These are phyloP conservation scores for Phocoena phocoena DNA, from an alignment of 2,113 vertebrate genomes.

Conservation along the genomic window DNA sequence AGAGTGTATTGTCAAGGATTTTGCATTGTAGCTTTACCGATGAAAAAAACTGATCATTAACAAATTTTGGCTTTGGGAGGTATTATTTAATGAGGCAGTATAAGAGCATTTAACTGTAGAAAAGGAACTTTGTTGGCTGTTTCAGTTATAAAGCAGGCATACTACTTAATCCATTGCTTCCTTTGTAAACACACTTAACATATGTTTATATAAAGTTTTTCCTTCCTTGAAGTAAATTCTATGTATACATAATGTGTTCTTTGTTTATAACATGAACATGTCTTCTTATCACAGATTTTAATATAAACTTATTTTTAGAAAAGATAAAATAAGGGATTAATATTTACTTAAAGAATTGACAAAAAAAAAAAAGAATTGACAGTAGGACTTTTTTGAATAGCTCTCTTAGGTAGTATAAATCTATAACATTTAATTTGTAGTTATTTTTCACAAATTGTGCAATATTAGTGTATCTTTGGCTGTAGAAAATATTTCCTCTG, in stretches of 20 bases:
- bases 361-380: not conserved
- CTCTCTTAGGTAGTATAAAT: slow-evolving; percentile 1
- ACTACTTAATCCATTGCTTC: slow-evolving; percentile 16
- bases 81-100: not conserved
- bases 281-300: slow-evolving; percentile 38
- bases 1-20: not conserved
- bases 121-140: slow-evolving; percentile 8
- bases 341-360: slow-evolving; percentile 32
- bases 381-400: not conserved
- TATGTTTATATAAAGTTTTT: slow-evolving; percentile 39
- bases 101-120: not conserved
- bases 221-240: slow-evolving; percentile 42
- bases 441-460: not conserved
- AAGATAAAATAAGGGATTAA: slow-evolving; percentile 16
- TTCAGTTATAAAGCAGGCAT: not conserved
- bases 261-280: slow-evolving; percentile 15
- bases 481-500: slow-evolving; percentile 13
- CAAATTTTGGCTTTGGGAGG: slow-evolving; percentile 10
- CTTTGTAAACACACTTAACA: slow-evolving; percentile 22
- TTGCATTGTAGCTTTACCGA: not conserved
- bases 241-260: not conserved
- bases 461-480: not conserved
- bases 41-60: not conserved
- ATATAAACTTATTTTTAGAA: slow-evolving; percentile 22
- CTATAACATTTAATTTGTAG: not conserved